phyloP scores from a whole-genome alignment of 2,888 invertebrate genomes.

The Lysandra coridon region DNA sequence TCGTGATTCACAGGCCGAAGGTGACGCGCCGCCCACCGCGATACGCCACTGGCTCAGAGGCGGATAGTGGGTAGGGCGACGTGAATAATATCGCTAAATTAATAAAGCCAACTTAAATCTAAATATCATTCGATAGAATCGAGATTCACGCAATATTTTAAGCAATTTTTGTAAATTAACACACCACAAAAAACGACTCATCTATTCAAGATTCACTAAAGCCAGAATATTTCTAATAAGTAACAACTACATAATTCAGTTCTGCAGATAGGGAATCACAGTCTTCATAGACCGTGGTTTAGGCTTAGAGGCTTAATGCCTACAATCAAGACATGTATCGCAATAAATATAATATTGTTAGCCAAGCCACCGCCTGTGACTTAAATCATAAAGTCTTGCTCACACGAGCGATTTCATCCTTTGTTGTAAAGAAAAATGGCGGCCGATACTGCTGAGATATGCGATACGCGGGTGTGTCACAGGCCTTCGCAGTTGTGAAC shows the following conservation, averaged over 20 bases:
- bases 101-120: too few species aligned
- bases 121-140: too few species aligned
- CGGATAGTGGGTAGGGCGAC: constrained; percentile 11
- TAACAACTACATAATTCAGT: not conserved
- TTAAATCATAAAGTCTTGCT: constrained; percentile 43
- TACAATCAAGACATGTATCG: not conserved
- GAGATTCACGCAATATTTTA: too few species aligned
- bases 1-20: constrained; percentile 60
- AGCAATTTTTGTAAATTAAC: too few species aligned
- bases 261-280: not conserved
- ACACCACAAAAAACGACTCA: too few species aligned
- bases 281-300: not conserved
- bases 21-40: constrained; percentile 55
- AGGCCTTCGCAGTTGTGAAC: not conserved
- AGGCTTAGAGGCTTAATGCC: not conserved
- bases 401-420: constrained; percentile 66
- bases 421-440: constrained; percentile 74
- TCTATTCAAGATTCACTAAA: too few species aligned
- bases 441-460: constrained; percentile 63
- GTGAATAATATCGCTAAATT: not conserved
- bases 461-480: constrained; percentile 32
- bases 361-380: constrained; percentile 20
- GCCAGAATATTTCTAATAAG: too few species aligned
- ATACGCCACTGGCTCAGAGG: constrained; percentile 34
- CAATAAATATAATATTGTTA: not conserved